Percentiles rank a stretch among this genome's conserved stretches.
Conservation (phyloP, 2,888 invertebrate genomes). For the Cepaea hortensis region DNA sequence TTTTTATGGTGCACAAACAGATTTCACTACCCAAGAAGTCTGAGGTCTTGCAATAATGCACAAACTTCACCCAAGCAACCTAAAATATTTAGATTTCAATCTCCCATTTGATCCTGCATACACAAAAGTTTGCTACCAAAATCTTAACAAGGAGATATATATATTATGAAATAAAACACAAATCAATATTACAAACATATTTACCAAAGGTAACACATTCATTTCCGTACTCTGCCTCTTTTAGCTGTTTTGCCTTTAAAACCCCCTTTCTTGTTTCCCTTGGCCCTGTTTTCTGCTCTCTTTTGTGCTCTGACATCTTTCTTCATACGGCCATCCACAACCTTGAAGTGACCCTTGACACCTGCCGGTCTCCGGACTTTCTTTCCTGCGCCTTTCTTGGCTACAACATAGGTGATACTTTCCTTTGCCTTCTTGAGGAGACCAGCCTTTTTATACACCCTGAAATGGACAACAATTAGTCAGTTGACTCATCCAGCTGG, state of each 20-base stretch:
- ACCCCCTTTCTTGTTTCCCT: conserved; percentile 17
- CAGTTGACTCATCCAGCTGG: no score
- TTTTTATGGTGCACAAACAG: no score
- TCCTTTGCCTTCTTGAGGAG: conserved; percentile 84
- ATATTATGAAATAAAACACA: not conserved
- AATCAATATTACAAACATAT: not conserved
- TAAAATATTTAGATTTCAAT: no score
- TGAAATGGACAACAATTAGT: conserved; percentile 71
- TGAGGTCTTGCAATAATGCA: no score
- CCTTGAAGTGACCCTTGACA: conserved; percentile 92
- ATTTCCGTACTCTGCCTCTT: conserved; percentile 18
- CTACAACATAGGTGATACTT: conserved; percentile 93
- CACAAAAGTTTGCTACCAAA: no score
- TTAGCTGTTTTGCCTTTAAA: conserved; percentile 18
- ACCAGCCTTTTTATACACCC: conserved; percentile 92
- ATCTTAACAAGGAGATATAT: no score
- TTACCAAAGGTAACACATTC: not conserved
- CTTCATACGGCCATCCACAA: conserved; percentile 97
- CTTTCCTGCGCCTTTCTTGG: conserved; percentile 87
- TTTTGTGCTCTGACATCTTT: conserved; percentile 82
- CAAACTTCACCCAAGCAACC: no score
- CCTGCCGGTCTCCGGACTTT: conserved; percentile 88
- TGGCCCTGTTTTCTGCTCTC: conserved; percentile 27
- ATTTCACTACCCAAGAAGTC: no score
- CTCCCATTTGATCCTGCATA: no score